These are phyloP conservation scores for Brachyptera putata DNA, from an alignment of 2,888 invertebrate species.

Conservation along the genomic window DNA sequence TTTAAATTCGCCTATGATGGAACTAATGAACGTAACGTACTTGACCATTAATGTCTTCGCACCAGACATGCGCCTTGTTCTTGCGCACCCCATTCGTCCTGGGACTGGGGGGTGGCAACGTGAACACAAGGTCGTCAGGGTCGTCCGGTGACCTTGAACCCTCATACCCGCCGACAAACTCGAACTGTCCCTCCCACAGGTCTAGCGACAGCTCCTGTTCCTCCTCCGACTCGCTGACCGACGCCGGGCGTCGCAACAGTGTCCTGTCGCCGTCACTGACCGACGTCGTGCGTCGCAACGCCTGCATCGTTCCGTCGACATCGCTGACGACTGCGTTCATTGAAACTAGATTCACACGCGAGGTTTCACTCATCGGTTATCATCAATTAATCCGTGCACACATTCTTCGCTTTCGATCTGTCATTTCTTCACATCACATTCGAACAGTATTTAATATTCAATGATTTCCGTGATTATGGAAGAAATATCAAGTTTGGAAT, in stretches of 20 bases:
- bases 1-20: too few species aligned
- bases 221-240: conserved; percentile 8
- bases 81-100: conserved; percentile 52
- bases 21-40: conserved; percentile 51
- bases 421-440: too few species aligned
- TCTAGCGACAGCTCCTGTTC: conserved; percentile 68
- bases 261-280: not conserved
- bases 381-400: too few species aligned
- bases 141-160: not conserved
- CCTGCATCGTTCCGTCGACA: not conserved
- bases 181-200: conserved; percentile 86
- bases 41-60: conserved; percentile 58
- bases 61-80: conserved; percentile 54
- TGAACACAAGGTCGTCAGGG: not conserved
- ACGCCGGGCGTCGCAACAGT: not conserved
- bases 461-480: too few species aligned
- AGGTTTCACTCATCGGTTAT: too few species aligned
- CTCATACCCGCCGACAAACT: conserved; percentile 60
- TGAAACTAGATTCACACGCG: too few species aligned
- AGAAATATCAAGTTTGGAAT: too few species aligned
- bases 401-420: too few species aligned
- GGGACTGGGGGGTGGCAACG: conserved; percentile 36
- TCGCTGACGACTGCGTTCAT: too few species aligned
- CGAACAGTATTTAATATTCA: too few species aligned
- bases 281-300: conserved; percentile 12